Conservation (phyloP, 2,113 vertebrate genomes). For the Chlorocebus sabaeus region DNA sequence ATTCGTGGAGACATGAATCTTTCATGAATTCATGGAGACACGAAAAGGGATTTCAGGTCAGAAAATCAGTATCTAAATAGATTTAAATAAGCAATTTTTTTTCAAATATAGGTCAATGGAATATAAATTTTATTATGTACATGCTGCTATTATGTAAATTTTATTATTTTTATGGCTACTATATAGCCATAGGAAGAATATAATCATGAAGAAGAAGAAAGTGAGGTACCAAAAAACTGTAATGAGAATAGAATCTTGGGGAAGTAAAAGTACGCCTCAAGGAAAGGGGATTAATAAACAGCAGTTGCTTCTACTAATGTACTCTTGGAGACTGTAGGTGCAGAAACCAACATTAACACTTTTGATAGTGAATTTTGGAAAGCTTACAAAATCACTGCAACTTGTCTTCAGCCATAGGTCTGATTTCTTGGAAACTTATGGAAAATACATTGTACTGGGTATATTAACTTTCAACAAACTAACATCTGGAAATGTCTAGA, state of each 20-base stretch:
- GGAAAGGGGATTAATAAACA: not conserved
- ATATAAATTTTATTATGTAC: not conserved
- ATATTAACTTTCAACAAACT: not conserved
- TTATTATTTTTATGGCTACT: too few relatives aligned
- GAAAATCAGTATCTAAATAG: not conserved
- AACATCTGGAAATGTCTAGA: not conserved
- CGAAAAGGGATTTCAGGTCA: not conserved
- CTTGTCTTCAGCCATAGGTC: not conserved
- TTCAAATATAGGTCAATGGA: not conserved
- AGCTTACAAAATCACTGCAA: not conserved
- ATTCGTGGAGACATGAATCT: not conserved
- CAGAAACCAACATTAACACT: not conserved
- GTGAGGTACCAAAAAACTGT: not conserved
- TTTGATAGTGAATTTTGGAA: not conserved
- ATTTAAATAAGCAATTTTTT: not conserved
- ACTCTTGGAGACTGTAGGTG: not conserved
- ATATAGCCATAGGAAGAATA: not conserved
- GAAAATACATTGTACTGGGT: too few relatives aligned
- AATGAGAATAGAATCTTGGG: not conserved
- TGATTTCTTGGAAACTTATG: not conserved
- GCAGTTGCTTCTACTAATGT: not conserved
- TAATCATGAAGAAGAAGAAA: not conserved
- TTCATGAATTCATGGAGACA: too few relatives aligned
- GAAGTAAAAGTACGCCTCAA: not conserved
- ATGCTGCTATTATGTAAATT: not conserved